Evolutionary conservation across 2,888 invertebrate genomes (phyloP), one percentile per base, ranked within the genome.

Genomic region (Nephrocerus scutellatus): DNA sequence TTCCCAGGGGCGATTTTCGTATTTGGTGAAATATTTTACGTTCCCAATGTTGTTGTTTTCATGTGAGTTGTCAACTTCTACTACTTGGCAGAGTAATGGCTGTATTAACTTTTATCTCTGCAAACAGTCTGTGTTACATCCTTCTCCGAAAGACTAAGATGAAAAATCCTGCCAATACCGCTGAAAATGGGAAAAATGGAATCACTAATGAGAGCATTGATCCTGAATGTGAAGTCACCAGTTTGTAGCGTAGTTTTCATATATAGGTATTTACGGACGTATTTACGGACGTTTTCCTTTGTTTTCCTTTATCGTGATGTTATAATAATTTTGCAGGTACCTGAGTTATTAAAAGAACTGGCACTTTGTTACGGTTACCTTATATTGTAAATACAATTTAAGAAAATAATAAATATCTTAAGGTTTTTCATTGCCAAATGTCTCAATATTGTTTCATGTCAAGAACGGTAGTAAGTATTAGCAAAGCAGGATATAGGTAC

Each of bases 1-100:
- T 68, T 68, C 43, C 62, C 66, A 2, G 67, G 69, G 2, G 66
- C 68, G 4, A 62, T 69, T 36, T 68, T 60, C 39, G 36, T 69
- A 5, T 62, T 68, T 41, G 57, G 65, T 14, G 66, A 68, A 52
- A 48, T 66, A 3, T 68, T 67, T 37, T 63, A 62, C 18, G 39
- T 67, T 5, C 63, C 64, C 10, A 66, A 63, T 43, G 55, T 62
- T 9, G 36, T 68, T n/a, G 58, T 68, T n/a, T 68, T 68, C 46
- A 50, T 60, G 68, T 68, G 48, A 56, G 63, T 49, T 15, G 9
- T 10, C 10, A 6, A 20, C 12, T 22, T 23, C 32, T 12, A 34
- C 29, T 20, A 8, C 32, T 28, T 12, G 20, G 21, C 29, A 29
- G 15, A 20, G 12, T 18, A 28, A 18, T 20, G 10, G 14, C n/a